Percentiles rank a stretch among this genome's conserved stretches.
phyloP scores from a whole-genome alignment of 2,113 vertebrate species.

The Silurus meridionalis region DNA sequence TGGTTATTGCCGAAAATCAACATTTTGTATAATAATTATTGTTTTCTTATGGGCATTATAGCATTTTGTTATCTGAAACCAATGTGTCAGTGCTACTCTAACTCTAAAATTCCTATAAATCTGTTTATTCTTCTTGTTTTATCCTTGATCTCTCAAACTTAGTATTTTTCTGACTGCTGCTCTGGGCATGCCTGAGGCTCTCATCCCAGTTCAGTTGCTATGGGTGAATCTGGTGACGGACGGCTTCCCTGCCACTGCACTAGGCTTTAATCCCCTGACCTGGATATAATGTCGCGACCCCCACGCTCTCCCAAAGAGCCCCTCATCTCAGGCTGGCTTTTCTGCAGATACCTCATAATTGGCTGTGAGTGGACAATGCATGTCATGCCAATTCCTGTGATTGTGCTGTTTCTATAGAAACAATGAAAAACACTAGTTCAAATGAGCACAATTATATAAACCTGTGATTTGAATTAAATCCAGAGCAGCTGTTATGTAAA shows the following conservation, averaged over 20 bases:
- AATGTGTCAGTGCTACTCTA: not conserved
- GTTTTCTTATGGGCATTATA: too few relatives aligned
- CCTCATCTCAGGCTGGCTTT: conserved; percentile 76
- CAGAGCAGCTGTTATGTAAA: not conserved
- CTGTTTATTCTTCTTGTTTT: not conserved
- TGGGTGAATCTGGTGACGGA: conserved; percentile 79
- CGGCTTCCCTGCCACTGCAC: conserved; percentile 76
- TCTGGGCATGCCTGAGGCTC: conserved; percentile 75
- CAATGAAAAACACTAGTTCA: not conserved
- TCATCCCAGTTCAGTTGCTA: conserved; percentile 77
- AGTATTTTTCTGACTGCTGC: conserved; percentile 79
- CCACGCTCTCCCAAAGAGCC: conserved; percentile 74
- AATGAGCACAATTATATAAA: not conserved
- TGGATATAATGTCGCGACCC: conserved; percentile 77
- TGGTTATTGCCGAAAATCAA: not conserved
- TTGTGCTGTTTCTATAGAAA: not conserved
- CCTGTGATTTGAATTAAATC: not conserved
- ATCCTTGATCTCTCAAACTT: conserved; percentile 8
- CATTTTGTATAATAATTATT: not conserved
- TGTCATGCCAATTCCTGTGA: not conserved
- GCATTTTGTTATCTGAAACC: not conserved
- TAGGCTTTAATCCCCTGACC: conserved; percentile 79
- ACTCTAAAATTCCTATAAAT: not conserved
- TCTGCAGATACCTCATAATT: conserved; percentile 78
- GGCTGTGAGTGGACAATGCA: conserved; percentile 66